Evolutionary conservation across 2,888 invertebrate genomes (phyloP), one percentile per base, ranked within the genome.

Genomic region (Fragum sueziense): DNA sequence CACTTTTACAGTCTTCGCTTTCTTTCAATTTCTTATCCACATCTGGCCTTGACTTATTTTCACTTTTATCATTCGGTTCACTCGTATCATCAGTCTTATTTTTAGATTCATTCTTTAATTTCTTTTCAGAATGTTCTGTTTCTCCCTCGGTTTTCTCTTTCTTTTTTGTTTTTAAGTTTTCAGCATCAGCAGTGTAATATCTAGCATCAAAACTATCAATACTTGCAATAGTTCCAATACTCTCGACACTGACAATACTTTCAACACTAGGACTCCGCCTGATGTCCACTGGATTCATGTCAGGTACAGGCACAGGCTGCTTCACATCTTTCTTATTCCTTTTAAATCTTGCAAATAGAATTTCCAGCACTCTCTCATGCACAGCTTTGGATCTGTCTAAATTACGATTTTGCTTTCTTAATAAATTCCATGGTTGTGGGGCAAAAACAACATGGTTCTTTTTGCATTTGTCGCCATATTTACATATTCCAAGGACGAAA

Each of bases 401-500:
- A 27, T n/a, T 70, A 14, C 33, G 52, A 22, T 65, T 65, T 65
- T 65, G 65, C 41, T 65, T 65, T 31, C 65, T 65, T 11, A 65
- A 65, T 34, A 65, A 41, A 41, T 33, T 20, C 33, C 27, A 73
- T 47, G 73, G 25, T 22, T 78, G 75, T 33, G 70, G 67, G 9
- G 33, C 33, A 31, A 80, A 68, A 20, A 79, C 41, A n/a, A 76
- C 62, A 68, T 82, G 82, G 11, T 27, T 51, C 37, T 76, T 82
- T 4, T 54, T 70, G 59, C 82, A 82, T 11, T 29, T n/a, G 17
- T 78, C 69, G 27, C 76, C 78, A 82, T 59, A 82, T 37, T 61
- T 76, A 47, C 82, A 82, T 7, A 22, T 1, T 17, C 67, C 67
- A 20, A 67, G 20, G 33, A 82, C 51, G 59, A 70, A 75, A 59